Base-by-base conservation (phyloP, 2,797 vertebrate genomes). In the Eulemur coronatus region DNA sequence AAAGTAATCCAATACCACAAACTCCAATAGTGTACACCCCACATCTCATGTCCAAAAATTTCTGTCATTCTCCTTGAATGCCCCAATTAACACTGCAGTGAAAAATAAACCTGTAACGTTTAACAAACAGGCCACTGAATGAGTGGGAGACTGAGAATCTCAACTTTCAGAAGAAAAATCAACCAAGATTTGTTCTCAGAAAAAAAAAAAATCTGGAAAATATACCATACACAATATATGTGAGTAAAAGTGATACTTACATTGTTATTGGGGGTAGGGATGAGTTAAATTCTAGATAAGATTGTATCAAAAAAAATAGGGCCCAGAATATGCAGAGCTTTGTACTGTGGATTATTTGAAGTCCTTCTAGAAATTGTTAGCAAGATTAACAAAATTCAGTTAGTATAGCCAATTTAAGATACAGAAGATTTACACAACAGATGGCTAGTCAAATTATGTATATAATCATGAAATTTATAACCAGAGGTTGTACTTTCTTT, bases 21-120 rank as follows among this genome's bases (percentile, higher is more conserved):
- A 50, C 1, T 30, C 0, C 4, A 92, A 59, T 22, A 85, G 12
- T 0, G 5, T 43, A 57, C 65, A 50, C 1, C 0, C 0, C 14
- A 24, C 1, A 43, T 33, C 2, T 1, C 0, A 43, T 14, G 15
- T 67, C 26, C 67, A 26, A 63, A 57, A 65, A 20, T 48, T 81
- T n/a, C 46, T 76, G 30, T 61, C 41, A 75, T 80, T 50, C 57
- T 17, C 20, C 24, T 35, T 90, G 80, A 63, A 50, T 84, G 41
- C 0, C 0, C 78, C 50, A 73, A 35, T 61, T 0, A 1, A 20
- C 2, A 69, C 55, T 57, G 70, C 22, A 91, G 41, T 22, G 52
- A 85, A 90, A 78, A 81, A 75, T 41, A 46, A 97, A 57, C 2
- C 3, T 4, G 0, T 89, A 70, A 50, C 35, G 41, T 4, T 93